Evolutionary conservation across 2,797 vertebrate genomes (phyloP).

Genomic region (Alectoris magna): DNA sequence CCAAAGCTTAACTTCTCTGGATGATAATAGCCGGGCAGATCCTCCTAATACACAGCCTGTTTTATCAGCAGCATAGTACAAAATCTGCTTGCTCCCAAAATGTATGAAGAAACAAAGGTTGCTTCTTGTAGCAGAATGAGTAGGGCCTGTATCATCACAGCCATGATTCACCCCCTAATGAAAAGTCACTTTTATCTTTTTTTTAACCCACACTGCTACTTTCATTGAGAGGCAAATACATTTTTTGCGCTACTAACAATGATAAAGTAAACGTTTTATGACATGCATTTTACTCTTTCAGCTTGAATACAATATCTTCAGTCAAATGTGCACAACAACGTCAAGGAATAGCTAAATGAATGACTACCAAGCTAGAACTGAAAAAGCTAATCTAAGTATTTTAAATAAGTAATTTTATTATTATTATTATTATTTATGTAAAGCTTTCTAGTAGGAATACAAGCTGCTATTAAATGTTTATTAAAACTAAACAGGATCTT

Average conservation of each 20-base stretch:
- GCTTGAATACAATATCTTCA: not conserved
- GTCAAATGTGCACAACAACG: not conserved
- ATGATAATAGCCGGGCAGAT: not conserved
- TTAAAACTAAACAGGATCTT: not conserved
- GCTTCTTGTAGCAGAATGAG: not conserved
- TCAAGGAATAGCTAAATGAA: not conserved
- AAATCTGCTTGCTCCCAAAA: not conserved
- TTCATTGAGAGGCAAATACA: not conserved
- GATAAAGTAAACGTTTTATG: not conserved
- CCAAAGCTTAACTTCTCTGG: not conserved
- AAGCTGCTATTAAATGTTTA: not conserved
- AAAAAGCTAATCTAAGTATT: not conserved
- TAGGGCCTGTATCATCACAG: not conserved
- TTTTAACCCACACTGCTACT: not conserved
- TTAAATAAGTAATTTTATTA: not conserved
- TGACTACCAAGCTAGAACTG: rapidly evolving
- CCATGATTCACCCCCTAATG: not conserved
- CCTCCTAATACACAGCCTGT: not conserved
- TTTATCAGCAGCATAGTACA: not conserved
- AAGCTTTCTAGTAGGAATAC: not conserved
- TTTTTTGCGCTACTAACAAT: not conserved
- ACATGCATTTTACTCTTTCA: rapidly evolving
- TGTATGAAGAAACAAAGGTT: not conserved
- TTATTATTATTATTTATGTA: not conserved
- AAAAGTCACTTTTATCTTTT: not conserved